A percentile compares a stretch with the other conserved stretches of the same genome.
phyloP scores from a whole-genome alignment of 2,888 invertebrate genomes.

The Synergus umbraculus region DNA sequence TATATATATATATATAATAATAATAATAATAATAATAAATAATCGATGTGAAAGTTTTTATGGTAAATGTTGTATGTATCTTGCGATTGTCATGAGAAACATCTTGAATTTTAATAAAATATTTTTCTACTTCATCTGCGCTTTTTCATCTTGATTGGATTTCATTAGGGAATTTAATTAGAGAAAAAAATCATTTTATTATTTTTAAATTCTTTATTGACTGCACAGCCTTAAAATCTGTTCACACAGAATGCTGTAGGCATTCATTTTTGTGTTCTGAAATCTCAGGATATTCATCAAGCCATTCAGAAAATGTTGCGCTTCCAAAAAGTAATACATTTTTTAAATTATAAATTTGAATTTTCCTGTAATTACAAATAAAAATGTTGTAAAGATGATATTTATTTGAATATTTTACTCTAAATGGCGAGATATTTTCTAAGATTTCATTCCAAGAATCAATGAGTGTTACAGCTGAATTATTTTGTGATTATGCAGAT shows the following conservation, averaged over 20 bases:
- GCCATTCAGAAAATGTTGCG: conserved; percentile 41
- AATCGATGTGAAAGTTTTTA: background rate
- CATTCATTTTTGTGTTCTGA: conserved; percentile 54
- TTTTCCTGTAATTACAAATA: background rate
- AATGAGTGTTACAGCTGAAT: conserved; percentile 49
- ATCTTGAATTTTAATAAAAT: conserved; percentile 49
- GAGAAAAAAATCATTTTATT: conserved; percentile 13
- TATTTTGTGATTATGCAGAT: conserved; percentile 37
- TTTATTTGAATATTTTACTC: background rate
- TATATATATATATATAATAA: conserved; percentile 21
- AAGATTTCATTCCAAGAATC: conserved; percentile 64
- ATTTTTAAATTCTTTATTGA: conserved; percentile 73
- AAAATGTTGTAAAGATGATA: background rate
- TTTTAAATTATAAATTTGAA: background rate
- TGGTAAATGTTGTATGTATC: conserved; percentile 9
- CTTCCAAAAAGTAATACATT: conserved; percentile 32
- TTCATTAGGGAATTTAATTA: background rate
- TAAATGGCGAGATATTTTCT: conserved; percentile 51
- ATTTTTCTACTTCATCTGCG: conserved; percentile 53
- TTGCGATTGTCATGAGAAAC: conserved; percentile 9
- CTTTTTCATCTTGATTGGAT: background rate
- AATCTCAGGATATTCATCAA: conserved; percentile 56
- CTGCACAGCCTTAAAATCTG: conserved; percentile 75
- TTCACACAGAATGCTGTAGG: conserved; percentile 65
- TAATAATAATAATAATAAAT: background rate